Base-by-base conservation (phyloP, 2,797 vertebrate species). In the Huso huso region DNA sequence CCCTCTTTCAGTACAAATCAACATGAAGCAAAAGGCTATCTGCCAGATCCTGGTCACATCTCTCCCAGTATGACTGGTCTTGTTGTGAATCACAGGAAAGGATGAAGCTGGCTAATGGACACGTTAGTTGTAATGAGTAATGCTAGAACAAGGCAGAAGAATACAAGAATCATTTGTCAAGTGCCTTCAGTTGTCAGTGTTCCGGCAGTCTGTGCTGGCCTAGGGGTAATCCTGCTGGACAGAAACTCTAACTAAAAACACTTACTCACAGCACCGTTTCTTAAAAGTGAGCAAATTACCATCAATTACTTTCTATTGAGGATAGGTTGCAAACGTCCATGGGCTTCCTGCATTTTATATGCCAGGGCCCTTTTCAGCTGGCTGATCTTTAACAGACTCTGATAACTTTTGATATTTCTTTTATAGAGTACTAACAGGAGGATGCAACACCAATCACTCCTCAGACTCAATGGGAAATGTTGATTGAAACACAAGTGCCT, bases 301-400 rank as follows among this genome's bases (percentile, higher is more conserved):
- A 66, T 77, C 74, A 69, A 75, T 72, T 78, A 79, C 86, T 69
- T 85, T 83, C 71, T 70, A 77, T 79, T 73, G 67, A 57, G 72
- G 68, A 58, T 23, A 66, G 59, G 72, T 78, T 76, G 74, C 52
- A 55, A 55, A 55, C n/a, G 6, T 7, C 52, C 52, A 55, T n/a
- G 9, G 52, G 9, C 2, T 9, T 55, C 9, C 12, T 55, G 9
- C 12, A 9, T 55, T 55, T 55, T 55, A 2, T 55, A n/a, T 79
- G 77, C 8, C 61, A 62, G 9, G 13, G 12, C 55, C 55, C 55
- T 58, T 58, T n/a, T 37, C 55, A 11, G 12, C 55, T 7, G 12
- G 55, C 9, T 11, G 6, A 10, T 12, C 6, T 58, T 58, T 10
- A 58, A 58, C 13, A 58, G 55, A 13, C 12, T 58, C 10, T 58